A percentile compares a stretch with the other conserved stretches of the same genome.
phyloP scores from a whole-genome alignment of 2,888 invertebrate genomes.

The Ectemnius continuus region DNA sequence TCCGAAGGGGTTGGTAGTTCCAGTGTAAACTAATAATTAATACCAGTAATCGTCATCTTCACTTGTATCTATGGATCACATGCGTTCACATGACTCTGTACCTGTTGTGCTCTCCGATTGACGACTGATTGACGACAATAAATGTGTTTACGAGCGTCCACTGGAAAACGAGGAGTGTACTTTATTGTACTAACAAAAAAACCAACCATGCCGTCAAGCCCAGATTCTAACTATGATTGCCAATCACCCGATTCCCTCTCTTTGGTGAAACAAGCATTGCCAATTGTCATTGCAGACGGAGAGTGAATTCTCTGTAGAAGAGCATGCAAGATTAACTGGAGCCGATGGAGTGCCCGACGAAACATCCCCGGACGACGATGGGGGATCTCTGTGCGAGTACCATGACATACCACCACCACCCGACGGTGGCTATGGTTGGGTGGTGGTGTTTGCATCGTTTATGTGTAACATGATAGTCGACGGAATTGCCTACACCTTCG shows the following conservation, averaged over 20 bases:
- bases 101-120: no score
- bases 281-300: constrained; percentile 83
- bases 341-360: constrained; percentile 84
- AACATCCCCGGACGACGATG: constrained; percentile 79
- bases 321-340: constrained; percentile 87
- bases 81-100: no score
- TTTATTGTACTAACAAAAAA: background rate
- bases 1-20: no score
- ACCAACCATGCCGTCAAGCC: background rate
- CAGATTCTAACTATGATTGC: background rate
- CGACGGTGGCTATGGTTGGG: constrained; percentile 95
- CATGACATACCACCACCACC: constrained; percentile 91
- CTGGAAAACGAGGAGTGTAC: background rate
- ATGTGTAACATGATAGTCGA: constrained; percentile 99
- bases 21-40: no score
- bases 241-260: background rate
- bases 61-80: no score
- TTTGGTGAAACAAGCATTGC: background rate
- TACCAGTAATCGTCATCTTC: no score
- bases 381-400: constrained; percentile 83
- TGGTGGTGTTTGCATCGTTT: constrained; percentile 97
- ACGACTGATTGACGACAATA: no score
- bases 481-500: constrained; percentile 99
- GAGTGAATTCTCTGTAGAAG: constrained; percentile 92
- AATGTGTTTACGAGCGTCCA: background rate